These are phyloP conservation scores for Empis livida DNA, from an alignment of 2,888 invertebrate genomes.

Conservation along the genomic window DNA sequence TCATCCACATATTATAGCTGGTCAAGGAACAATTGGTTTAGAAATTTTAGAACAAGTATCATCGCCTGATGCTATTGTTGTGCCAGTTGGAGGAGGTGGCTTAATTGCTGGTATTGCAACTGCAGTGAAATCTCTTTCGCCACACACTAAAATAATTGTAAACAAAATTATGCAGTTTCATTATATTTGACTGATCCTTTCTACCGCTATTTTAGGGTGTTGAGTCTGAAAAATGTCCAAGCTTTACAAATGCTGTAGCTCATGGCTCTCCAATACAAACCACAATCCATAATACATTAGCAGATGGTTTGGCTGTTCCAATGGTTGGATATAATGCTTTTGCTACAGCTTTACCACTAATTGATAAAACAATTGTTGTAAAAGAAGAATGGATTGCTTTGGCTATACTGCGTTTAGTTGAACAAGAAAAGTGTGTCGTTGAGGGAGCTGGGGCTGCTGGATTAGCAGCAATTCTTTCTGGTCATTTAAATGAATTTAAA, in stretches of 20 bases:
- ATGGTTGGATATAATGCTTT: constrained; percentile 78
- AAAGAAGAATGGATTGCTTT: constrained; percentile 74
- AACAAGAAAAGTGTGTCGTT: constrained; percentile 78
- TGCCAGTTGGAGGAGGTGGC: constrained; percentile 86
- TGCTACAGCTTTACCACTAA: constrained; percentile 52
- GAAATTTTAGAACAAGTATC: constrained; percentile 86
- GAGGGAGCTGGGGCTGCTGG: constrained; percentile 84
- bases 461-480: constrained; percentile 72
- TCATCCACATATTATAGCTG: constrained; percentile 89
- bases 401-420: constrained; percentile 63
- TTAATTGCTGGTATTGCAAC: constrained; percentile 82
- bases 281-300: constrained; percentile 58
- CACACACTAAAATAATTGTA: constrained; percentile 74
- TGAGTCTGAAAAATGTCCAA: constrained; percentile 83
- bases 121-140: constrained; percentile 76
- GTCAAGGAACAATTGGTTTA: constrained; percentile 86
- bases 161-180: constrained; percentile 35
- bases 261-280: constrained; percentile 55
- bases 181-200: neutral
- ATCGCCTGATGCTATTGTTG: constrained; percentile 75
- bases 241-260: constrained; percentile 62
- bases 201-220: constrained; percentile 51
- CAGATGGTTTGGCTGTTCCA: constrained; percentile 82
- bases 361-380: constrained; percentile 72
- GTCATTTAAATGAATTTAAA: constrained; percentile 62